Evolutionary conservation across 2,888 invertebrate genomes (phyloP).

Genomic region (Ganaspis brasiliensis): DNA sequence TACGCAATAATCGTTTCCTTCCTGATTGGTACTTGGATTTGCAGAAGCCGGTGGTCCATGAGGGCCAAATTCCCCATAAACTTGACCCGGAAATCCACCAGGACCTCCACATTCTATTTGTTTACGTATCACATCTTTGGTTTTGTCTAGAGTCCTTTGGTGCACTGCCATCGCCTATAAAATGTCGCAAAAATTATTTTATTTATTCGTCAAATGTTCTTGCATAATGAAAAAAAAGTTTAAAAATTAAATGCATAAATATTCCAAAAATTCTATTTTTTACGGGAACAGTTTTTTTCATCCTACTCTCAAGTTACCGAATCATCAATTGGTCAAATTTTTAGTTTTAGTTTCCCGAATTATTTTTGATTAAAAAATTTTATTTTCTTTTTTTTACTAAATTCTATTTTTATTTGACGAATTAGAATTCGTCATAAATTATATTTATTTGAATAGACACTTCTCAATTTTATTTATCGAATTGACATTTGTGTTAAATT

Average conservation of each 20-base stretch:
- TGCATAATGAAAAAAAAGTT: neutral
- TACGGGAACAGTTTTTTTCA: no score
- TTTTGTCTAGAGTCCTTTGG: conserved; percentile 73
- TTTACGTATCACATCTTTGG: conserved; percentile 74
- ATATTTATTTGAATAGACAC: no score
- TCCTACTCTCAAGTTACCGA: no score
- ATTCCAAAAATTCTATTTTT: no score
- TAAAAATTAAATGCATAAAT: neutral
- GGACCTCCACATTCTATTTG: conserved; percentile 69
- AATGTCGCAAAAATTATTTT: conserved; percentile 40
- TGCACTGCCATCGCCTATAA: conserved; percentile 71
- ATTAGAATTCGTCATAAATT: no score
- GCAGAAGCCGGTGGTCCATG: conserved; percentile 54
- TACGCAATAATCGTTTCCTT: conserved; percentile 65
- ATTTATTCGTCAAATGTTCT: neutral
- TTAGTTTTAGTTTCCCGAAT: no score
- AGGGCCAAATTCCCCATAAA: conserved; percentile 66
- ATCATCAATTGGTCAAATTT: no score
- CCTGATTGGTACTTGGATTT: conserved; percentile 55
- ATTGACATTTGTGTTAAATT: no score
- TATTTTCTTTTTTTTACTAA: no score
- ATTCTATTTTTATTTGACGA: no score
- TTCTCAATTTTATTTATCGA: no score
- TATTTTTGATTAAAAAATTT: no score
- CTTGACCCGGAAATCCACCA: conserved; percentile 63